A percentile compares a stretch with the other conserved stretches of the same genome.
Evolutionary conservation across 2,888 invertebrate species (phyloP).

Genomic region (Stomorhina lunata): DNA sequence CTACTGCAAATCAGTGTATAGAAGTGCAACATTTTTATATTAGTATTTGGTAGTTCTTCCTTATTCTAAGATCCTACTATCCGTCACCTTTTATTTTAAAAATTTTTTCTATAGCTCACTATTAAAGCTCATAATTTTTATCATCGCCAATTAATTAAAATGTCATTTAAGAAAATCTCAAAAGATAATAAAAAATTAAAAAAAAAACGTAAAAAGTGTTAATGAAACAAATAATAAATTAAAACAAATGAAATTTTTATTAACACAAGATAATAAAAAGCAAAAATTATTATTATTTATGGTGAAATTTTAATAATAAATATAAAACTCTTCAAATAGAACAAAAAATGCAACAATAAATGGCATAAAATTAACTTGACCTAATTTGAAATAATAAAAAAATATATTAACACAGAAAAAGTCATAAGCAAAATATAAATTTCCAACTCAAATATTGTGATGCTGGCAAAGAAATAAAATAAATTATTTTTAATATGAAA

Average conservation of each 20-base stretch:
- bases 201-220: slow-evolving; percentile 2
- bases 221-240: slow-evolving; percentile 25
- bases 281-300: slow-evolving; percentile 38
- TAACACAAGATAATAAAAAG: slow-evolving; percentile 30
- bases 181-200: neutral
- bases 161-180: slow-evolving; percentile 44
- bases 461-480: too few species aligned
- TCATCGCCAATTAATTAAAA: slow-evolving; percentile 60
- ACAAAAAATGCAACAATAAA: slow-evolving; percentile 20
- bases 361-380: slow-evolving; percentile 30
- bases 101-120: neutral
- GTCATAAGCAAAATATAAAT: neutral
- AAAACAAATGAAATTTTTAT: slow-evolving; percentile 8
- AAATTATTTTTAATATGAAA: too few species aligned
- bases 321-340: neutral
- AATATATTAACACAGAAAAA: neutral
- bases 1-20: too few species aligned
- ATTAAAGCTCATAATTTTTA: slow-evolving; percentile 10
- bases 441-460: too few species aligned
- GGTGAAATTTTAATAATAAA: neutral
- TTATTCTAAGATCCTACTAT: too few species aligned
- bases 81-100: too few species aligned
- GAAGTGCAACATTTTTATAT: too few species aligned
- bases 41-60: too few species aligned
- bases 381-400: neutral